These are phyloP conservation scores for Anhinga anhinga DNA, from an alignment of 2,113 vertebrate species.

Conservation along the genomic window DNA sequence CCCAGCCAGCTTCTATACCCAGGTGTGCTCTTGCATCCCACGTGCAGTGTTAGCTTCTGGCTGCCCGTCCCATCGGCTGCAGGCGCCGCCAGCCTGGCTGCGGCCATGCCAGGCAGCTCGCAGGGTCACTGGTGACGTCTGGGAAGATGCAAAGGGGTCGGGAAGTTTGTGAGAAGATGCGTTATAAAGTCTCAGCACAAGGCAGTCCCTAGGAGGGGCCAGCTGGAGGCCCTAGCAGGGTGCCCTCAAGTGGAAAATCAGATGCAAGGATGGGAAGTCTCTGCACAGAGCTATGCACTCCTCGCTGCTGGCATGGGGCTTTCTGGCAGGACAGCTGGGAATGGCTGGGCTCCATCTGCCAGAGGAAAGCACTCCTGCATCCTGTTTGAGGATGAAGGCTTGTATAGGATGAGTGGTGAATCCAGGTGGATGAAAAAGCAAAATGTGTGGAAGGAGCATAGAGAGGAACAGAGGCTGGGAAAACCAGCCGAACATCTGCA, in stretches of 20 bases:
- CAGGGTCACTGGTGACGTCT: rapidly evolving
- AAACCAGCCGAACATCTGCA: background rate
- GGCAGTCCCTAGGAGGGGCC: background rate
- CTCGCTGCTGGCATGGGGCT: background rate
- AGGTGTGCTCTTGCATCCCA: background rate
- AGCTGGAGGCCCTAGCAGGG: background rate
- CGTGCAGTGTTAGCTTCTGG: too few species aligned
- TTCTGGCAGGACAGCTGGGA: background rate
- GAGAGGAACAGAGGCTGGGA: background rate
- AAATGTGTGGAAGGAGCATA: background rate
- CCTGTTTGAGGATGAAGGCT: background rate
- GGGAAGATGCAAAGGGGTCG: background rate
- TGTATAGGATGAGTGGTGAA: background rate
- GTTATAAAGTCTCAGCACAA: background rate
- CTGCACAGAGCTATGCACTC: background rate
- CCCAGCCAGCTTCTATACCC: background rate
- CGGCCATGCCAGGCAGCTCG: rapidly evolving
- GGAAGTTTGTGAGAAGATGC: background rate
- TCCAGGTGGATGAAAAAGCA: background rate
- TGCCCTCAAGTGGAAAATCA: background rate
- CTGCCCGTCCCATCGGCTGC: background rate
- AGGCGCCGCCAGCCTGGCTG: rapidly evolving
- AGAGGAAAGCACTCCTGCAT: background rate
- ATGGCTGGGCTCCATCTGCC: background rate
- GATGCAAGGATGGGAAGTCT: background rate